Conservation (phyloP, 1,140 invertebrate species). For the Helicoverpa armigera region DNA sequence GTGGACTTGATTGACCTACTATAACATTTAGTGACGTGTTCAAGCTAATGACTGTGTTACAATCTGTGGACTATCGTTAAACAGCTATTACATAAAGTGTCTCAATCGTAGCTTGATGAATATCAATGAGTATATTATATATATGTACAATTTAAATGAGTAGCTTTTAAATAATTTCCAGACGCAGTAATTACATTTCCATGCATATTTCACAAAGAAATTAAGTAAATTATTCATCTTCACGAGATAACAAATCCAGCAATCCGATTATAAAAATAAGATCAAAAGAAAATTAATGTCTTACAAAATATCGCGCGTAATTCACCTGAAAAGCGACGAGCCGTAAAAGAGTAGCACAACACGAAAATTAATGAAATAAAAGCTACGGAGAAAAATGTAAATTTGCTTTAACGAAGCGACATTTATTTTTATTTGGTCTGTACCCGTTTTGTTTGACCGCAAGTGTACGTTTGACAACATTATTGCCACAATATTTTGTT, state of each 20-base stretch:
- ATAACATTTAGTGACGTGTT: constrained; percentile 16
- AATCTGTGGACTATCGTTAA: not conserved
- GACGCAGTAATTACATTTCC: no score
- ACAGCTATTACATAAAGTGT: not conserved
- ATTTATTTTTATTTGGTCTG: constrained; percentile 71
- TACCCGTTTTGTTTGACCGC: constrained; percentile 64
- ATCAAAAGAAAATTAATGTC: constrained; percentile 24
- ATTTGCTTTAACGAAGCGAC: constrained; percentile 74
- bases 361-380: constrained; percentile 65
- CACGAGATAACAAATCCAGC: not conserved
- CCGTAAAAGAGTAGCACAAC: constrained; percentile 46
- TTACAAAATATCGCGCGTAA: constrained; percentile 13
- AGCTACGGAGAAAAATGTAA: constrained; percentile 71
- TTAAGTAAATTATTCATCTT: no score
- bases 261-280: constrained; percentile 16
- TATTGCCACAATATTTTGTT: constrained; percentile 10
- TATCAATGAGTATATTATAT: not conserved
- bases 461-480: constrained; percentile 51
- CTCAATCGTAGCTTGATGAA: not conserved
- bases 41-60: not conserved
- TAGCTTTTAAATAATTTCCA: no score
- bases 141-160: no score
- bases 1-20: constrained; percentile 24
- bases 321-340: constrained; percentile 22
- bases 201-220: no score